A percentile compares a stretch with the other conserved stretches of the same genome.
Evolutionary conservation across 37 sponge, comb jelly and placozoan species (phyloP).

Genomic region (Theonella swinhoei): DNA sequence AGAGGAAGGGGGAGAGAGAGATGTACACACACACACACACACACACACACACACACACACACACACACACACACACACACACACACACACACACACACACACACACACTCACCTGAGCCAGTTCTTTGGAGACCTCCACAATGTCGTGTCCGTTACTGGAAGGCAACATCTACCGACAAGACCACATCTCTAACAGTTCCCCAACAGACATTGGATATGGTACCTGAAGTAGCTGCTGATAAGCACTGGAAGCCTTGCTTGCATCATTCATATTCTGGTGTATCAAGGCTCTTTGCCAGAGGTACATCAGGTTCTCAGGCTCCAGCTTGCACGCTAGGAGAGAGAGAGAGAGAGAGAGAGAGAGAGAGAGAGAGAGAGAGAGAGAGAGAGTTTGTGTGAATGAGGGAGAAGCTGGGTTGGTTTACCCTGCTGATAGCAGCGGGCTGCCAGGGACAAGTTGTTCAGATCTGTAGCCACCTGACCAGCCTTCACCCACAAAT

Average conservation of each 20-base stretch:
- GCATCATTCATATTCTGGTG: slow-evolving; percentile 31
- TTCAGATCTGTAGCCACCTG: slow-evolving; percentile 59
- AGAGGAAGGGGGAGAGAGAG: background rate
- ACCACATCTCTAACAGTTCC: too few relatives aligned
- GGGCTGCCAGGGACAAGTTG: slow-evolving; percentile 44
- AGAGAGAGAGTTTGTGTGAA: too few relatives aligned
- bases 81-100: too few relatives aligned
- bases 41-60: too few relatives aligned
- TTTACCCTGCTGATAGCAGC: slow-evolving; percentile 73
- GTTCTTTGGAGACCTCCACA: slow-evolving; percentile 62
- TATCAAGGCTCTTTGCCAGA: slow-evolving; percentile 69
- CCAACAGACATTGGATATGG: too few relatives aligned
- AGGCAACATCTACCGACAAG: slow-evolving; percentile 38
- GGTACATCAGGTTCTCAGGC: slow-evolving; percentile 27
- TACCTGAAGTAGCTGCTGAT: slow-evolving; percentile 38
- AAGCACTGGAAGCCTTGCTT: slow-evolving; percentile 65
- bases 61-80: too few relatives aligned
- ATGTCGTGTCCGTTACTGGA: slow-evolving; percentile 13
- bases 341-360: slow-evolving; percentile 11
- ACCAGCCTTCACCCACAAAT: slow-evolving; percentile 75
- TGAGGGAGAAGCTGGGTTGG: too few relatives aligned
- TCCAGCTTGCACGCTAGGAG: slow-evolving; percentile 47
- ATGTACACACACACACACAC: too few relatives aligned
- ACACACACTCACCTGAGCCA: slow-evolving; percentile 75
- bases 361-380: too few relatives aligned